Evolutionary conservation across 2,113 vertebrate species (phyloP).

Genomic region (Gymnobelideus leadbeateri): DNA sequence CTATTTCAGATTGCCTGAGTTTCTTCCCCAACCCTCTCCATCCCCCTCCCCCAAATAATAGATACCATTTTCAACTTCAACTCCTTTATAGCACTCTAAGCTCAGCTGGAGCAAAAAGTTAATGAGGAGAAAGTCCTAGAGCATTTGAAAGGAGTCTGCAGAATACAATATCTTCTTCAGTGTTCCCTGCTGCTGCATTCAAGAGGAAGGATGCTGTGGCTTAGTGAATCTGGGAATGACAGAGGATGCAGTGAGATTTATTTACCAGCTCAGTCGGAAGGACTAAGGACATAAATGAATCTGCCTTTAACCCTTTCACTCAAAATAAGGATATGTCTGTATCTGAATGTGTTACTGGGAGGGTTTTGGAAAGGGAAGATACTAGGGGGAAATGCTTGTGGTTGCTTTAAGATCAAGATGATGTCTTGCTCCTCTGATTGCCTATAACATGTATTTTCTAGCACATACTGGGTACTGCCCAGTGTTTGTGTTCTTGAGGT

Average conservation of each 20-base stretch:
- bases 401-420: not conserved
- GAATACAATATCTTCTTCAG: not conserved
- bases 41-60: not conserved
- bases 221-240: not conserved
- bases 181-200: not conserved
- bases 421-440: not conserved
- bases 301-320: not conserved
- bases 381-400: not conserved
- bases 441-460: not conserved
- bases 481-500: not conserved
- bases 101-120: not conserved
- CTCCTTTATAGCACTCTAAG: not conserved
- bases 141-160: not conserved
- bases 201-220: not conserved
- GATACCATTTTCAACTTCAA: constrained; percentile 3
- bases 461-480: not conserved
- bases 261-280: not conserved
- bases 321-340: not conserved
- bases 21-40: not conserved
- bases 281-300: not conserved
- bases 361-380: not conserved
- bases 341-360: not conserved
- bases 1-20: not conserved
- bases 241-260: not conserved
- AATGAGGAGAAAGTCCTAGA: not conserved